phyloP scores from a whole-genome alignment of 2,888 invertebrate genomes.

The Macropis europaea region DNA sequence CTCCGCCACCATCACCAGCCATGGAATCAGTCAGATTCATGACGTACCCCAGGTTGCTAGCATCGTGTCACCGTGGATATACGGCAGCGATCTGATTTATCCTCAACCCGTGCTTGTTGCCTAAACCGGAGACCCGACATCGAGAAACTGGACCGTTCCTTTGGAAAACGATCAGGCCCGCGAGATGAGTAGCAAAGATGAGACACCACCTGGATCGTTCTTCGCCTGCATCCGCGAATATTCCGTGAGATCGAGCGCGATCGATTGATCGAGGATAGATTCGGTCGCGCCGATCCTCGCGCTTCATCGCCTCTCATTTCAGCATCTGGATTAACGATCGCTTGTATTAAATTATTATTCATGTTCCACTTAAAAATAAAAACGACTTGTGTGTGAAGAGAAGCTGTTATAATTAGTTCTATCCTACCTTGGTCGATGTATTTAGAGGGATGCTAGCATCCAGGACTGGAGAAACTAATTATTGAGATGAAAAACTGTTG shows the following conservation, averaged over 20 bases:
- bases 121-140: too few relatives aligned
- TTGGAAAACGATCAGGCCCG: conserved; percentile 3
- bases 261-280: conserved; percentile 11
- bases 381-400: conserved; percentile 15
- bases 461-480: too few relatives aligned
- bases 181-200: background rate
- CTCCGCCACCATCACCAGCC: conserved; percentile 30
- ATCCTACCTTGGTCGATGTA: too few relatives aligned
- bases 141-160: background rate
- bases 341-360: conserved; percentile 51
- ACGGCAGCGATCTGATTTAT: too few relatives aligned
- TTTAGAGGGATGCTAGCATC: too few relatives aligned
- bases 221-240: conserved; percentile 13
- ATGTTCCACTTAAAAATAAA: conserved; percentile 35
- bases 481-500: too few relatives aligned
- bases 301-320: conserved; percentile 19
- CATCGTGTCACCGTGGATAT: too few relatives aligned
- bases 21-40: conserved; percentile 36
- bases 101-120: too few relatives aligned
- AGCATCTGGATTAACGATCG: conserved; percentile 14
- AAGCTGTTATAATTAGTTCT: background rate
- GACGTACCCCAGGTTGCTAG: conserved; percentile 11
- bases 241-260: conserved; percentile 31
- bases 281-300: conserved; percentile 15
- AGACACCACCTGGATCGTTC: conserved; percentile 6